Evolutionary conservation across 2,888 invertebrate species (phyloP), one percentile per base, ranked within the genome.

Genomic region (Tineola bisselliella): DNA sequence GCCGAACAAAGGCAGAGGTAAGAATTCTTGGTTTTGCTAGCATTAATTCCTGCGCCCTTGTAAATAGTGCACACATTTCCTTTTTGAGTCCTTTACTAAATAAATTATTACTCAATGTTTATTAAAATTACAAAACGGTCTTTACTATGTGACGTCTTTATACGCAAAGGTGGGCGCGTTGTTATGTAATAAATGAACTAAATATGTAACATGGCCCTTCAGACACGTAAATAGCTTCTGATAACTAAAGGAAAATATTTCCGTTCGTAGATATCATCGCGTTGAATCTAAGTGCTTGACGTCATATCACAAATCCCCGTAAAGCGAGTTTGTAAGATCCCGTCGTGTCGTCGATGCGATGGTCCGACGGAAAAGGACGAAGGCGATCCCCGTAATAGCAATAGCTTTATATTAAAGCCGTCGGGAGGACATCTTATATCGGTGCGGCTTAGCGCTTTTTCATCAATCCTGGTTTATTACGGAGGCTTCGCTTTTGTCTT

Each of bases 401-500:
- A 87, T 86, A 84, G 86, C 86, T 86, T 86, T 87, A 82, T 86
- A 81, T 87, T 84, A 84, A 83, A 84, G 84, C 84, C 78, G 75
- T 70, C 74, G 73, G 70, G 76, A 79, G 79, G 80, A 79, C 77
- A 76, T 75, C 75, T 76, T 86, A 88, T 88, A 88, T 86, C 88
- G 88, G 87, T 84, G 82, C 79, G 84, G 87, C 88, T 89, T 89
- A 89, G 89, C 88, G 84, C 87, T 87, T 87, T 87, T 87, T 87
- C 87, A 88, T 88, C 87, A 88, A 88, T 88, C 87, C 87, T 86
- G 82, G 83, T 88, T 88, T 88, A 88, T 87, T 88, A 84, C 84
- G 74, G 78, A 72, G 79, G 81, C 79, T 82, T 77, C 84, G 81
- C 83, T 80, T 81, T 83, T 84, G 84, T 86, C 86, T 81, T 74